These are phyloP conservation scores for Thera britannica DNA, from an alignment of 2,888 invertebrate genomes.

Conservation along the genomic window DNA sequence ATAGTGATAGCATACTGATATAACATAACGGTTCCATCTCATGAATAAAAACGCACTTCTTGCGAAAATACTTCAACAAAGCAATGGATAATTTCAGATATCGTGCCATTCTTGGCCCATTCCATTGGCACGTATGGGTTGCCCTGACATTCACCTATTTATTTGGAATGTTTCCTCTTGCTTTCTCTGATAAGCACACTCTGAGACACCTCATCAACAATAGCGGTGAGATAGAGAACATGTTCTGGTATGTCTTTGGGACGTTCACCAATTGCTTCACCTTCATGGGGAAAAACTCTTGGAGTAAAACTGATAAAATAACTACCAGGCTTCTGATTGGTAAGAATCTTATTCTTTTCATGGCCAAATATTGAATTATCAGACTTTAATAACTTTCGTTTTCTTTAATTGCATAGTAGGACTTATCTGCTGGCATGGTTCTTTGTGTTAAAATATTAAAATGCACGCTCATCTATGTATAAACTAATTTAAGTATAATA, in stretches of 20 bases:
- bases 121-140: conserved; percentile 93
- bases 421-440: too few relatives aligned
- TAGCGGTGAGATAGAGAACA: conserved; percentile 90
- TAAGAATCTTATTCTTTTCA: conserved; percentile 51
- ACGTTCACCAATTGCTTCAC: conserved; percentile 93
- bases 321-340: conserved; percentile 90
- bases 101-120: conserved; percentile 93
- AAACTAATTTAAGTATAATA: too few relatives aligned
- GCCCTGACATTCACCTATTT: conserved; percentile 89
- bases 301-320: conserved; percentile 88
- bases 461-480: too few relatives aligned
- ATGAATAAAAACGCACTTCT: too few relatives aligned
- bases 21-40: too few relatives aligned
- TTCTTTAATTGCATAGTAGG: too few relatives aligned
- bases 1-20: too few relatives aligned
- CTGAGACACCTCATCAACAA: conserved; percentile 87
- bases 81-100: conserved; percentile 80
- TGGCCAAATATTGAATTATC: background rate
- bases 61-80: too few relatives aligned
- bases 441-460: too few relatives aligned
- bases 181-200: conserved; percentile 89
- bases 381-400: too few relatives aligned
- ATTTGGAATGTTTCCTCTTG: conserved; percentile 89
- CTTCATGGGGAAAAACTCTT: conserved; percentile 88
- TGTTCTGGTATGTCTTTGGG: conserved; percentile 95